phyloP scores from a whole-genome alignment of 2,113 vertebrate genomes.

The Apeltes quadracus region DNA sequence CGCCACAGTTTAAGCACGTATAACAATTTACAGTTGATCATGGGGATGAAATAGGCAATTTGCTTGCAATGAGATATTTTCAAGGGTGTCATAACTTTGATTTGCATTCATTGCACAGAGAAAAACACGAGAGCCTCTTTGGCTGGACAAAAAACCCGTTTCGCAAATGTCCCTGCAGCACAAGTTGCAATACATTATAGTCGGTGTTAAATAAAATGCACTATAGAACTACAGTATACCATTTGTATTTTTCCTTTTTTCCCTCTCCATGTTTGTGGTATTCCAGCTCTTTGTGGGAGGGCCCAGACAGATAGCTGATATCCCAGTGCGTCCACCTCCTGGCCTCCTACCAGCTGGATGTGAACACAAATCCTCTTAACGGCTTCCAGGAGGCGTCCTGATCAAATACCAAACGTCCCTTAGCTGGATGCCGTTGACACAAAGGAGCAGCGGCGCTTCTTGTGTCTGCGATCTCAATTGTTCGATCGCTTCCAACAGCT shows the following conservation, averaged over 20 bases:
- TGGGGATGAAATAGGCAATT: not conserved
- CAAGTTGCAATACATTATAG: not conserved
- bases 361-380: not conserved
- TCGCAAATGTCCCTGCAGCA: not conserved
- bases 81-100: constrained; percentile 2
- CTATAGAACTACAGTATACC: not conserved
- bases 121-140: not conserved
- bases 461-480: not conserved
- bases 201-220: not conserved
- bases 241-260: constrained; percentile 14
- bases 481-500: not conserved
- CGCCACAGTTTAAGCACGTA: constrained; percentile 10
- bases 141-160: not conserved
- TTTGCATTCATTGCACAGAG: constrained; percentile 19
- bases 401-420: not conserved
- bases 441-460: not conserved
- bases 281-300: not conserved
- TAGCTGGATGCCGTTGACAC: not conserved
- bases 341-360: not conserved
- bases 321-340: not conserved
- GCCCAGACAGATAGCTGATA: not conserved
- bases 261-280: not conserved
- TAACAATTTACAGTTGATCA: constrained; percentile 26
- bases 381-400: not conserved
- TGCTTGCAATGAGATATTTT: constrained; percentile 4